Evolutionary conservation across 2,888 invertebrate genomes (phyloP), one percentile per base, ranked within the genome.

Genomic region (Vannuccia rotundouncinata): DNA sequence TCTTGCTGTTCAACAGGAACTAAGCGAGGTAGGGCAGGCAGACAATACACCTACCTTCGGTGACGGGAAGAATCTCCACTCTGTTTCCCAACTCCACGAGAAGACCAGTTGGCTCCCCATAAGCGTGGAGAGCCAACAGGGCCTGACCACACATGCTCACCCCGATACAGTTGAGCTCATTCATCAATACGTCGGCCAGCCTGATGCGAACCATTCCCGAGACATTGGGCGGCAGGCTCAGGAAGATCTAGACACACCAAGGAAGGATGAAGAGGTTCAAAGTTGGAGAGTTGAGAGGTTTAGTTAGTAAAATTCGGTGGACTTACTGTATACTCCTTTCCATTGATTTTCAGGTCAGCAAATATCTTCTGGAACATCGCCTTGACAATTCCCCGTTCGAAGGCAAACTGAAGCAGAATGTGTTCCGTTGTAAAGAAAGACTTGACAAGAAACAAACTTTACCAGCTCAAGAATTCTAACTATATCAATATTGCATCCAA

Each of bases 81-180:
- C 90, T 85, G 82, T 91, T 90, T 29, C 91, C 91, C 77, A 91
- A 88, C 84, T 91, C 91, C 25, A 91, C 90, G 31, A 91, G 89
- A 77, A 91, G 89, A 27, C 91, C 91, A 5, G 90, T 90, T 0
- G 89, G 90, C 29, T 90, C 88, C 81, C 89, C 90, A 85, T 91
- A 91, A 0, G 91, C 89, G 86, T 90, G 90, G 29, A 91, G 88
- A 27, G 90, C 88, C 74, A 90, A 86, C 17, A 90, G 87, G 2
- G 90, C 88, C 85, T 91, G 91, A 82, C 90, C 89, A 45, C 89
- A 89, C 83, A 91, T 88, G 84, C 89, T 89, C 17, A 89, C 88
- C 0, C 88, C 78, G 84, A 83, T 31, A 88, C 88, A 82, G 84
- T 83, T 85, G 83, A 89, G 88, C 78, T 87, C 84, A 28, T 89